Base-by-base conservation (phyloP, 2,888 invertebrate species). In the Mythimna loreyi region DNA sequence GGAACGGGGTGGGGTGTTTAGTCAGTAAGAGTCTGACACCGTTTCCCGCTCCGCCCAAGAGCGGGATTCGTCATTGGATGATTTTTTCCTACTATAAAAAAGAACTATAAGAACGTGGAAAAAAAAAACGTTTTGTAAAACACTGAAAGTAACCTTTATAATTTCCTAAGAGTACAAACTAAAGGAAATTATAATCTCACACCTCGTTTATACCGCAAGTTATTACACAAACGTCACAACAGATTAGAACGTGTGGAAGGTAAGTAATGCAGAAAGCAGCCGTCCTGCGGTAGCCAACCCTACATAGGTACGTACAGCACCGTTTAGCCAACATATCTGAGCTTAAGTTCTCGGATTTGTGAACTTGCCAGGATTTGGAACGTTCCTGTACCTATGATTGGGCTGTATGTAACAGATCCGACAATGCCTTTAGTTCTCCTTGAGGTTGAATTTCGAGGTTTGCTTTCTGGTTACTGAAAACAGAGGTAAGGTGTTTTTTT, bases 301-400 rank as follows among this genome's bases (percentile, higher is more conserved):
- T 2, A 49, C 59, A 59, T 45, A 56, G 43, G 40, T 33, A 33
- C 49, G 33, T 47, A 40, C 59, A 30, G 33, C 36, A 47, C 19
- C n/a, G 25, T 25, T 30, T 63, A 6, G 43, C 62, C n/a, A 59
- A 25, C 52, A 43, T 62, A 56, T 45, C 49, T 19, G 16, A 47
- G 36, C 58, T 67, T 59, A 63, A 43, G 59, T 60, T 50, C 33
- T 53, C 23, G 13, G 30, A 60, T 66, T 74, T 57, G 61, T 59
- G 50, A 77, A 49, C 49, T 57, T 66, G 65, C 59, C 52, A 60
- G 69, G 30, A 53, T 77, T 62, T n/a, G 33, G 19, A 60, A 36
- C 47, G 47, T 47, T 45, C 28, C 16, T 57, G 11, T n/a, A n/a
- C n/a, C n/a, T n/a, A 16, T 23, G 40, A 65, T 7, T 50, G 25